These are phyloP conservation scores for Microcaecilia unicolor DNA, from an alignment of 2,797 vertebrate genomes.

Conservation along the genomic window DNA sequence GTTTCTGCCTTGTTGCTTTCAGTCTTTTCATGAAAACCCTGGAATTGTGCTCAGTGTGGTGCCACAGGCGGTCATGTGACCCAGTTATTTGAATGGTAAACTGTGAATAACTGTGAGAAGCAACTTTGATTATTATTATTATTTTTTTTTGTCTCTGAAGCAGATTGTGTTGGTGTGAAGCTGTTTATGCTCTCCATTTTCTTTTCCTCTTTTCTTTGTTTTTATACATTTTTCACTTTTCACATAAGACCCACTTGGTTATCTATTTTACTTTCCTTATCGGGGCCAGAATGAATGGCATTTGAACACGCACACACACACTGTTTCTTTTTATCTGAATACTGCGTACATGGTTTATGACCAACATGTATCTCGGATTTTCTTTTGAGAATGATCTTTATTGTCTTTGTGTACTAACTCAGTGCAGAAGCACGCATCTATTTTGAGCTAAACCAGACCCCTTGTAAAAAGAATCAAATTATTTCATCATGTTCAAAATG, in stretches of 20 bases:
- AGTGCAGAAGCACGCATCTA: constrained; percentile 87
- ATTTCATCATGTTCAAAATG: constrained; percentile 99
- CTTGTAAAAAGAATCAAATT: constrained; percentile 97
- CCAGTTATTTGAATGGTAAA: too few species aligned
- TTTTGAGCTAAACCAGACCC: constrained; percentile 94
- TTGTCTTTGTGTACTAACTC: constrained; percentile 90
- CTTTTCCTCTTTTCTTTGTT: constrained; percentile 54
- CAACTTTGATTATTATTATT: too few species aligned
- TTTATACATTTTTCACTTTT: constrained; percentile 44
- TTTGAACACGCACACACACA: constrained; percentile 70
- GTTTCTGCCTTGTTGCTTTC: too few species aligned
- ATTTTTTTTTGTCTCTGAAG: constrained; percentile 21
- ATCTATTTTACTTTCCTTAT: constrained; percentile 76
- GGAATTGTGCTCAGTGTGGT: too few species aligned
- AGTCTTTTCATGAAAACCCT: too few species aligned
- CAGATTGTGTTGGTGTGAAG: constrained; percentile 26
- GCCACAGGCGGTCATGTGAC: too few species aligned
- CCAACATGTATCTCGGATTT: constrained; percentile 59
- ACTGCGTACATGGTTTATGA: constrained; percentile 84
- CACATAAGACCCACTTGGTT: constrained; percentile 48
- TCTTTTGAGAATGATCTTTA: constrained; percentile 78
- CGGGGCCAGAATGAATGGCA: constrained; percentile 65
- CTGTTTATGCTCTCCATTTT: constrained; percentile 28
- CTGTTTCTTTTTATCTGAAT: constrained; percentile 69
- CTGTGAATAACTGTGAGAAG: too few species aligned